These are phyloP conservation scores for Theocolax elegans DNA, from an alignment of 1,140 invertebrate species.

Conservation along the genomic window DNA sequence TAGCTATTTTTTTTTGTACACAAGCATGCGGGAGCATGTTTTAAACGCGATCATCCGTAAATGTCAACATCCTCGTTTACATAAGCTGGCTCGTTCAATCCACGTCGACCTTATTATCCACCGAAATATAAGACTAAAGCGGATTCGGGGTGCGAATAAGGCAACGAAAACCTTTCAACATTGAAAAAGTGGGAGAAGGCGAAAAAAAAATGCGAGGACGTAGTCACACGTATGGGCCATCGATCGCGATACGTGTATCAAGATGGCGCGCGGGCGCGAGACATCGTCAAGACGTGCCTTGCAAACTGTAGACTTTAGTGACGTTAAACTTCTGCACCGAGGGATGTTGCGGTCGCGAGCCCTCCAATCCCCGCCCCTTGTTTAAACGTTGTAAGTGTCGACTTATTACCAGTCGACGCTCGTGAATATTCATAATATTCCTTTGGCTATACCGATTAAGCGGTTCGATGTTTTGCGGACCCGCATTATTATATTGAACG, in stretches of 20 bases:
- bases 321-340: background rate
- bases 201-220: no score
- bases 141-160: no score
- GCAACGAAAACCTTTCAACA: no score
- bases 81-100: no score
- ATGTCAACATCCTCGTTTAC: no score
- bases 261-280: constrained; percentile 1
- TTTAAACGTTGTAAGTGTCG: no score
- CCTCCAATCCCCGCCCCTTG: background rate
- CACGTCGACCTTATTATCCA: no score
- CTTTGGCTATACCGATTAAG: constrained; percentile 13
- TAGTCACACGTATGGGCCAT: constrained; percentile 4
- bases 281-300: constrained; percentile 26
- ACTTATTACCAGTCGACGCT: background rate
- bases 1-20: no score
- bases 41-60: no score
- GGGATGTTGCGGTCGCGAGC: background rate
- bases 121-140: no score
- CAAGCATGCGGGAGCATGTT: no score
- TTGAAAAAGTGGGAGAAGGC: background rate
- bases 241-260: constrained; percentile 17
- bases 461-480: constrained; percentile 8
- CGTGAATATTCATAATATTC: constrained; percentile 35
- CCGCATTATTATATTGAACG: no score
- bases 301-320: background rate